Evolutionary conservation across 2,797 vertebrate species (phyloP).

Genomic region (Tachyglossus aculeatus): DNA sequence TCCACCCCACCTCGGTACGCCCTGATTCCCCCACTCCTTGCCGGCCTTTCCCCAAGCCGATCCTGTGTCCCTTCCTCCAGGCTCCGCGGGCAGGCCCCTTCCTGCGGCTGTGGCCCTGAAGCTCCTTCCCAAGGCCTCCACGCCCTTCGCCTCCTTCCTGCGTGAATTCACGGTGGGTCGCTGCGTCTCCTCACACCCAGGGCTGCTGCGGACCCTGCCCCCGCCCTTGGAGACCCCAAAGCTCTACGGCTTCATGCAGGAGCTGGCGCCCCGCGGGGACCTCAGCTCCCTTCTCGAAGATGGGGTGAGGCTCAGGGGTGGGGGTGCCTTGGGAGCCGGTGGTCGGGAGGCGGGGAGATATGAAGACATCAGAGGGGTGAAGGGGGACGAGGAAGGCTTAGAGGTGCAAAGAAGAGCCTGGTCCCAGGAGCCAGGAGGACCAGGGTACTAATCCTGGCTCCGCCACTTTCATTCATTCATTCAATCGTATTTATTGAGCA

Average conservation of each 20-base stretch:
- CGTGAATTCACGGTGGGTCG: slow-evolving; percentile 87
- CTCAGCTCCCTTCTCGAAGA: slow-evolving; percentile 67
- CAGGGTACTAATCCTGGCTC: no score
- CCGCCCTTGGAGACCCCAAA: slow-evolving; percentile 80
- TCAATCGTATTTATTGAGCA: no score
- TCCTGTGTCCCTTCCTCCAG: neutral
- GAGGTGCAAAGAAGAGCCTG: no score
- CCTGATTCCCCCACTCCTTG: neutral
- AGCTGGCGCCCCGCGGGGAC: slow-evolving; percentile 82
- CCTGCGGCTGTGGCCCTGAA: slow-evolving; percentile 87
- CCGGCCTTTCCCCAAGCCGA: neutral
- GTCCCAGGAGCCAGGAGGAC: no score
- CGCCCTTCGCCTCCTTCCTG: slow-evolving; percentile 79
- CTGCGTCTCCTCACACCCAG: slow-evolving; percentile 82
- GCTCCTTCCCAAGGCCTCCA: slow-evolving; percentile 78
- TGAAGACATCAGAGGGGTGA: no score
- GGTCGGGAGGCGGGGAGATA: fast-evolving
- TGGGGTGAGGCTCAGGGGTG: slow-evolving; percentile 18
- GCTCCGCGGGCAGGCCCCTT: slow-evolving; percentile 68
- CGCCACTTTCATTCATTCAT: no score
- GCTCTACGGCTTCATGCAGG: slow-evolving; percentile 85
- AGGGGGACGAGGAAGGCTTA: no score
- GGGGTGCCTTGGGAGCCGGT: neutral
- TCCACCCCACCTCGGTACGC: neutral
- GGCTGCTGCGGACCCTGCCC: slow-evolving; percentile 81